A percentile compares a stretch with the other conserved stretches of the same genome.
Evolutionary conservation across 2,113 vertebrate genomes (phyloP).

Genomic region (Natator depressus): DNA sequence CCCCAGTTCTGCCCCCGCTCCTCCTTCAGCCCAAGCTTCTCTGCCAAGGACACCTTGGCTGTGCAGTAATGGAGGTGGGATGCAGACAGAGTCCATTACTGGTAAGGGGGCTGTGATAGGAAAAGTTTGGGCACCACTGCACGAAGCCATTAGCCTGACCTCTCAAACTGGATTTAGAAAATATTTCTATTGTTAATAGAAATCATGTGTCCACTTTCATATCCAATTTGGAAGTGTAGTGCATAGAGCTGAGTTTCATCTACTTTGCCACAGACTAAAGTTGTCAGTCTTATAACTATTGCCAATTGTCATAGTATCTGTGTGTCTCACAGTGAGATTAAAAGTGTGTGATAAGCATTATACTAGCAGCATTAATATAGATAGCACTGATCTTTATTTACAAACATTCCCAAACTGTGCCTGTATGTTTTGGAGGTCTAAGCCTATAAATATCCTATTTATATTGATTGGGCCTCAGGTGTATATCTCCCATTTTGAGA

Average conservation of each 20-base stretch:
- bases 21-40: too few species aligned
- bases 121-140: not conserved
- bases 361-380: not conserved
- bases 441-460: slow-evolving; percentile 6
- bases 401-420: not conserved
- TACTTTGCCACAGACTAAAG: slow-evolving; percentile 29
- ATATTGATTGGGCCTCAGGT: slow-evolving; percentile 66
- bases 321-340: not conserved
- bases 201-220: slow-evolving; percentile 40
- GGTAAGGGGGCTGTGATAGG: too few species aligned
- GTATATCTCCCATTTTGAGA: slow-evolving; percentile 21
- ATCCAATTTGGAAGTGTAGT: slow-evolving; percentile 44
- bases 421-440: slow-evolving; percentile 19
- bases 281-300: slow-evolving; percentile 36
- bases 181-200: slow-evolving; percentile 10
- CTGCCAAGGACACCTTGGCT: too few species aligned
- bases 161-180: slow-evolving; percentile 49
- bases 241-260: not conserved
- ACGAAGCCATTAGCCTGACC: slow-evolving; percentile 49
- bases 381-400: not conserved
- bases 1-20: too few species aligned
- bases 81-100: too few species aligned
- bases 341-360: not conserved
- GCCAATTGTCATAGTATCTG: not conserved
- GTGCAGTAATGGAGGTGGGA: too few species aligned